Conservation (phyloP, 1,140 invertebrate genomes). For the Neoseiulus cucumeris region DNA sequence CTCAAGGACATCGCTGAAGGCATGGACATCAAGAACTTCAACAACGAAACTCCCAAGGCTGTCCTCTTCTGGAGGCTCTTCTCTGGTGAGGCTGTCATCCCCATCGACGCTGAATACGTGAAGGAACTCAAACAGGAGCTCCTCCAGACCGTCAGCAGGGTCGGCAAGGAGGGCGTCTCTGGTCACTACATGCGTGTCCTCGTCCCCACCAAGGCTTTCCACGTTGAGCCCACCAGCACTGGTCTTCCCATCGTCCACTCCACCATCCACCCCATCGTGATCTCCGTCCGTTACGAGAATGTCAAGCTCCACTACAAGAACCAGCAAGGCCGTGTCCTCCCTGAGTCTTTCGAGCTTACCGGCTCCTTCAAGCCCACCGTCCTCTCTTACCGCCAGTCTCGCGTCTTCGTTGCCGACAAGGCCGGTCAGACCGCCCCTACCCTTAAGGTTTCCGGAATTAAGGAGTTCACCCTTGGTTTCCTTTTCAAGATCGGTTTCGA, state of each 20-base stretch:
- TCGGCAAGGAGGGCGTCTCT: background rate
- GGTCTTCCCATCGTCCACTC: background rate
- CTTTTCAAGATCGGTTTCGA: background rate
- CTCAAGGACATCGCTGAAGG: background rate
- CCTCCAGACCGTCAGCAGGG: background rate
- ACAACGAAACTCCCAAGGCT: conserved; percentile 1
- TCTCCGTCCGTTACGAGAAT: background rate
- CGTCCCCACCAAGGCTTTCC: background rate
- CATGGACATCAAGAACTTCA: background rate
- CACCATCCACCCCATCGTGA: conserved; percentile 5
- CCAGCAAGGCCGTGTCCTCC: background rate
- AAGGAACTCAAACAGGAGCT: background rate
- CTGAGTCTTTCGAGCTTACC: background rate
- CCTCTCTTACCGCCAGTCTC: background rate
- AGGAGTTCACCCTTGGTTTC: background rate
- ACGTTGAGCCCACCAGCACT: background rate
- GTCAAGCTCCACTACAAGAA: background rate
- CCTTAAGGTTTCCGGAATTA: background rate
- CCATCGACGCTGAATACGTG: background rate
- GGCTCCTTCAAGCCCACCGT: background rate
- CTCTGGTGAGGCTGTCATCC: background rate
- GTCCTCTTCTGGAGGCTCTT: conserved; percentile 8
- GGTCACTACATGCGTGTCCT: background rate
- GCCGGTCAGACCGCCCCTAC: background rate
- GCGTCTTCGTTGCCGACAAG: background rate